phyloP scores from a whole-genome alignment of 1,140 invertebrate species.

The Drosophila ficusphila region DNA sequence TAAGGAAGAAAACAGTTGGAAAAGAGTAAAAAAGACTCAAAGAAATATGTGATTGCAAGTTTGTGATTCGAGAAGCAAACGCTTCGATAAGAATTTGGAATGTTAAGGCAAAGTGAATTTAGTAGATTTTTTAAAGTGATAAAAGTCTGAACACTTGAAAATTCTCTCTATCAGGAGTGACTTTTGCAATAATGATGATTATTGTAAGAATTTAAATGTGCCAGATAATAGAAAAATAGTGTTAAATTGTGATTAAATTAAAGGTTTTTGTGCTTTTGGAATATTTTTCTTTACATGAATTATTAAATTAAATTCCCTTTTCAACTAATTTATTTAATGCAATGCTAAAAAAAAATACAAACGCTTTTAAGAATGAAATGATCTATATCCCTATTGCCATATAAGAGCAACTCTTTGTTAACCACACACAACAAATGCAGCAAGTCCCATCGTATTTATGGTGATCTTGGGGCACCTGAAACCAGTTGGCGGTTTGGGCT shows the following conservation, averaged over 20 bases:
- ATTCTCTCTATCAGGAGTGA: not conserved
- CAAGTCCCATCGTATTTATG: conserved; percentile 49
- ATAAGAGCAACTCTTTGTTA: conserved; percentile 17
- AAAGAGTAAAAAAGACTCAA: not conserved
- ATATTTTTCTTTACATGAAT: no score
- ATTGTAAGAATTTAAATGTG: not conserved
- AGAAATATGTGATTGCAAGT: not conserved
- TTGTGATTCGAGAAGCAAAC: conserved; percentile 16
- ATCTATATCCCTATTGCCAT: conserved; percentile 7
- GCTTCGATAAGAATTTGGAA: conserved; percentile 21
- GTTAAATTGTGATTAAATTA: no score
- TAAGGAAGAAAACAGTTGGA: not conserved
- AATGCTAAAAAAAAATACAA: no score
- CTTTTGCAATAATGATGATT: no score
- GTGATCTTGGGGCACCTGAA: conserved; percentile 38
- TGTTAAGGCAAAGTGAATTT: conserved; percentile 5
- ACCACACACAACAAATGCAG: conserved; percentile 42
- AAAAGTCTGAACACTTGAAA: conserved; percentile 7
- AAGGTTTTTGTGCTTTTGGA: no score
- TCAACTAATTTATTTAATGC: no score
- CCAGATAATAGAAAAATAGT: no score
- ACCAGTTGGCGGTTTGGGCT: conserved; percentile 4
- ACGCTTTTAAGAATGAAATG: not conserved
- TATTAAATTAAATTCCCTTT: no score
- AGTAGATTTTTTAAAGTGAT: not conserved